A percentile compares a stretch with the other conserved stretches of the same genome.
Evolutionary conservation across 2,888 invertebrate genomes (phyloP).

Genomic region (Sarcophaga carnaria): DNA sequence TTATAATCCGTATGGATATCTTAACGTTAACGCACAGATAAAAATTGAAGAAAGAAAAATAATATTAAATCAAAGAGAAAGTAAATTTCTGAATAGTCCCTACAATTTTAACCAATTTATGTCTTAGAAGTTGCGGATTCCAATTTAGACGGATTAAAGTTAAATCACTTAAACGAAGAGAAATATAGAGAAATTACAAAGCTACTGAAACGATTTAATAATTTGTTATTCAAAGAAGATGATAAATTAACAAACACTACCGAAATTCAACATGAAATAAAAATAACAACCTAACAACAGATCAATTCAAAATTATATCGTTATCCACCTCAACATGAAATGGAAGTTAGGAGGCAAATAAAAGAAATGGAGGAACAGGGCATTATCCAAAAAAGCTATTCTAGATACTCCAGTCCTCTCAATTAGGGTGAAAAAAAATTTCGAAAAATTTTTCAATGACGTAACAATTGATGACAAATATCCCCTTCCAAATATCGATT

Average conservation of each 20-base stretch:
- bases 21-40: too few species aligned
- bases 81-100: not conserved
- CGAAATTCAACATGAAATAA: slow-evolving; percentile 35
- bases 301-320: slow-evolving; percentile 13
- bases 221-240: slow-evolving; percentile 49
- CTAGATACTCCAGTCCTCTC: too few species aligned
- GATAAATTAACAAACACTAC: slow-evolving; percentile 6
- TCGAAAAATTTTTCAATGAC: too few species aligned
- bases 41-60: too few species aligned
- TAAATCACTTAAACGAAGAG: slow-evolving; percentile 55
- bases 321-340: too few species aligned
- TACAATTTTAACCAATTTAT: slow-evolving; percentile 14
- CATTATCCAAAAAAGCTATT: too few species aligned
- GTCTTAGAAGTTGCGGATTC: slow-evolving; percentile 12
- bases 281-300: slow-evolving; percentile 37
- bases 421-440: too few species aligned
- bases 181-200: slow-evolving; percentile 21
- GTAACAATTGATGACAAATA: too few species aligned
- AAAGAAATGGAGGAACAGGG: too few species aligned
- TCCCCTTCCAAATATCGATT: too few species aligned
- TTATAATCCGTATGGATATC: slow-evolving; percentile 9
- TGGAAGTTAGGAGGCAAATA: too few species aligned
- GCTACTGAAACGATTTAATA: slow-evolving; percentile 38
- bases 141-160: slow-evolving; percentile 9
- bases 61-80: too few species aligned